Percentiles rank a stretch among this genome's conserved stretches.
These are phyloP conservation scores for Latrodectus geometricus DNA, from an alignment of 1,140 invertebrate species.

Conservation along the genomic window DNA sequence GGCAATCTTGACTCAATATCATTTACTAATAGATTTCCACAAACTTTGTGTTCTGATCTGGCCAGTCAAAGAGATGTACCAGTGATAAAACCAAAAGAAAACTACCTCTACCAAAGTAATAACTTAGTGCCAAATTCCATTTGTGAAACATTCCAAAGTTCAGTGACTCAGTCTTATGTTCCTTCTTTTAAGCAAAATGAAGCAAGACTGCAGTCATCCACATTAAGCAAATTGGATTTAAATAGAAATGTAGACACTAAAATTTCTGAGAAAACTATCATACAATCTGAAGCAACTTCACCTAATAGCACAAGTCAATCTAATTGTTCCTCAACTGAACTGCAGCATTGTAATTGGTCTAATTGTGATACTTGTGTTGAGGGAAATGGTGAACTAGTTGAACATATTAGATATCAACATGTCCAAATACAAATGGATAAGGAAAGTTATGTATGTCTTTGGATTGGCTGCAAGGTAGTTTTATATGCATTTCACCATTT, in stretches of 20 bases:
- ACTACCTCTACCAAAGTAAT: conserved; percentile 49
- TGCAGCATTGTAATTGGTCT: conserved; percentile 52
- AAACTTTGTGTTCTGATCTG: not conserved
- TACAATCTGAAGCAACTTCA: not conserved
- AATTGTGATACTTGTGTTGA: conserved; percentile 37
- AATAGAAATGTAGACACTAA: too few relatives aligned
- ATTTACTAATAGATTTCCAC: not conserved
- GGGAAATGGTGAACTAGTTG: conserved; percentile 53
- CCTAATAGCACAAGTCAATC: conserved; percentile 37
- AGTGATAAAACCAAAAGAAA: conserved; percentile 5
- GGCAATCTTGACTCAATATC: not conserved
- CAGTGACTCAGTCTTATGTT: conserved; percentile 1
- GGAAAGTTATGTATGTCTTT: conserved; percentile 55
- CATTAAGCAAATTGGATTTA: too few relatives aligned
- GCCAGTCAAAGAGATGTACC: not conserved
- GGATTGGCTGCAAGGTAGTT: conserved; percentile 71
- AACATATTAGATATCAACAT: conserved; percentile 54
- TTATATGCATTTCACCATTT: too few relatives aligned
- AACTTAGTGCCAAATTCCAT: conserved; percentile 49
- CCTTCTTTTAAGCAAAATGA: not conserved
- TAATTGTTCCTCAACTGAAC: conserved; percentile 48
- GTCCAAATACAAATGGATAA: conserved; percentile 56
- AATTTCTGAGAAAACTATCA: not conserved
- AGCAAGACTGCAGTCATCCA: too few relatives aligned
- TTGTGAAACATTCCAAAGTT: conserved; percentile 54